Percentiles rank a stretch among this genome's conserved stretches.
phyloP scores from a whole-genome alignment of 2,888 invertebrate genomes.

The Chrysolina americana region DNA sequence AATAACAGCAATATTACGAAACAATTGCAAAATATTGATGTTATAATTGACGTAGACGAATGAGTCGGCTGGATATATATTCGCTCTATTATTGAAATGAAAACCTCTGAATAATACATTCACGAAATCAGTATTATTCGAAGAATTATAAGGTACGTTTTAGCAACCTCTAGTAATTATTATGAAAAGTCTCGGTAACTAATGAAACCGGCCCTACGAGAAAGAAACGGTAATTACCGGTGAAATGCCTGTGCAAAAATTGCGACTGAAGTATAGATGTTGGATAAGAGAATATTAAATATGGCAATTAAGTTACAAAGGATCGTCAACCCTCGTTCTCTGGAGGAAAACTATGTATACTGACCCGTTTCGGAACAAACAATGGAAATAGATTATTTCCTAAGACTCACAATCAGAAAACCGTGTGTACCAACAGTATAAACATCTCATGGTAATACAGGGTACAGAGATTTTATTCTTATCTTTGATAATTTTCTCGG shows the following conservation, averaged over 20 bases:
- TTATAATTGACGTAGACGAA: neutral
- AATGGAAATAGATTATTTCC: neutral
- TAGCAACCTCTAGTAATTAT: neutral
- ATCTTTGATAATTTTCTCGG: no score
- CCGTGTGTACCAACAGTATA: no score
- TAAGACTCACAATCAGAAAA: neutral
- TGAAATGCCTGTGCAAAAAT: neutral
- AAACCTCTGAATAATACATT: neutral
- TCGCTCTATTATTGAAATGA: neutral
- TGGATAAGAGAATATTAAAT: neutral
- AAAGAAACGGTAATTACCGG: slow-evolving; percentile 1
- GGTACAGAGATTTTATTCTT: no score
- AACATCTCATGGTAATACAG: no score
- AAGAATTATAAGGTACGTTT: slow-evolving; percentile 12
- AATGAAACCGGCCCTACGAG: slow-evolving; percentile 7
- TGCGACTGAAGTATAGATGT: neutral
- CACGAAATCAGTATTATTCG: neutral
- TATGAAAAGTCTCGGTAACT: neutral
- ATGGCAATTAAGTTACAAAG: slow-evolving; percentile 4
- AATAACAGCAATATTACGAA: neutral
- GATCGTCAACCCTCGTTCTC: neutral
- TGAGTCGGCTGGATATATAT: neutral
- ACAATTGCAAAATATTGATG: slow-evolving; percentile 4
- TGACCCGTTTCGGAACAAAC: neutral
- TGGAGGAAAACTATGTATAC: neutral